Base-by-base conservation (phyloP, 2,888 invertebrate species). In the Thereva unica region DNA sequence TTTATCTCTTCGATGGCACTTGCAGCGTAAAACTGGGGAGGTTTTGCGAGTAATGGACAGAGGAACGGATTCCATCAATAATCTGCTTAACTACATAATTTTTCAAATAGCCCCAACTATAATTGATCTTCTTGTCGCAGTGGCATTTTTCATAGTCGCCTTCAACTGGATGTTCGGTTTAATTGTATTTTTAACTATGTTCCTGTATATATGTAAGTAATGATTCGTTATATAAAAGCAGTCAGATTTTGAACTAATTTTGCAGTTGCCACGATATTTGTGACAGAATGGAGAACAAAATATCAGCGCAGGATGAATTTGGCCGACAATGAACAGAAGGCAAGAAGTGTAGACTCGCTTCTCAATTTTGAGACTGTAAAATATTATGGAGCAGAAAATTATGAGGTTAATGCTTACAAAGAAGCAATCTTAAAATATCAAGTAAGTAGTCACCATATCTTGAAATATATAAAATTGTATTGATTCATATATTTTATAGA, bases 231-330 rank as follows among this genome's bases (percentile, higher is more conserved):
- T 63, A 55, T 61, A 42, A 37, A 64, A 8, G 35, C 56, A 67
- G 56, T 68, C 66, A 68, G 23, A 6, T 44, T n/a, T 53, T 49
- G 7, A 59, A 50, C 5, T 4, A 35, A 12, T 50, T 67, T 59
- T 57, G 6, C 80, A 96, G 95, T 84, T 76, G 85, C 88, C 8
- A 98, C 98, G 1, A 89, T 98, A 75, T 80, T 83, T 10, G 86
- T 98, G n/a, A 98, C 98, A 0, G 97, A 98, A 82, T 98, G 98
- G 98, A 86, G 98, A 9, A 98, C 97, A 0, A 94, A 97, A 80
- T 98, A 87, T 82, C 91, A 97, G 73, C 84, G 97, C 41, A 86
- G 90, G 4, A 96, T 97, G 95, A 99, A 98, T 81, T 83, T 89
- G 38, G 91, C 95, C 0, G 97, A 98, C 77, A 99, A 98, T 80